Conservation (phyloP, 2,113 vertebrate species). For the Neodontobutis hainanensis region DNA sequence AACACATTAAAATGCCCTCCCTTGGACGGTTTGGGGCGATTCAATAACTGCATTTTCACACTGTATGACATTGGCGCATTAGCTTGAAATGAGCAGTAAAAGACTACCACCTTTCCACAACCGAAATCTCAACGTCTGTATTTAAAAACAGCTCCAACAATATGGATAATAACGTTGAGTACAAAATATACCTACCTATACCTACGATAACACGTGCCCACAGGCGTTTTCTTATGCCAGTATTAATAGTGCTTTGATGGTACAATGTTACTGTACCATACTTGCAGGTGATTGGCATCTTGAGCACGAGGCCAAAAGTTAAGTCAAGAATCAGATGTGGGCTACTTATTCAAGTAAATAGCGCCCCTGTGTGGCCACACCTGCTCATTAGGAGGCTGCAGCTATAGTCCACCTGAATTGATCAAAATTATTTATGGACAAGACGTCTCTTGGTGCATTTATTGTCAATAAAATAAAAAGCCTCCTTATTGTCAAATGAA, state of each 20-base stretch:
- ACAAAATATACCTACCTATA: no score
- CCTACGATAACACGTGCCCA: no score
- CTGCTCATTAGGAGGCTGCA: background rate
- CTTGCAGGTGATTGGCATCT: slow-evolving; percentile 11
- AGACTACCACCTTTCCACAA: no score
- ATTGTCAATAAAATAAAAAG: background rate
- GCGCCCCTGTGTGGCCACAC: slow-evolving; percentile 36
- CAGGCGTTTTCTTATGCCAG: no score
- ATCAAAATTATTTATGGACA: no score
- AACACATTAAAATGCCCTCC: background rate
- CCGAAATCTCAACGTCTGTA: no score
- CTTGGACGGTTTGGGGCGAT: background rate
- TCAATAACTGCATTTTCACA: slow-evolving; percentile 9
- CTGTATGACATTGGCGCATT: background rate
- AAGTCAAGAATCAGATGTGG: background rate
- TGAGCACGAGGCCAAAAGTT: background rate
- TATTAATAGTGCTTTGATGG: no score
- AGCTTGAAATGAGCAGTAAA: no score
- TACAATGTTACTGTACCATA: background rate
- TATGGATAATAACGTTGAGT: no score
- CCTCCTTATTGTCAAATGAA: no score
- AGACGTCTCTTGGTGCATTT: background rate
- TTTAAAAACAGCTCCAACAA: no score
- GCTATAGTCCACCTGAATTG: no score
- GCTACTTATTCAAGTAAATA: slow-evolving; percentile 25